Evolutionary conservation across 2,797 vertebrate genomes (phyloP).

Genomic region (Calcarius lapponicus): DNA sequence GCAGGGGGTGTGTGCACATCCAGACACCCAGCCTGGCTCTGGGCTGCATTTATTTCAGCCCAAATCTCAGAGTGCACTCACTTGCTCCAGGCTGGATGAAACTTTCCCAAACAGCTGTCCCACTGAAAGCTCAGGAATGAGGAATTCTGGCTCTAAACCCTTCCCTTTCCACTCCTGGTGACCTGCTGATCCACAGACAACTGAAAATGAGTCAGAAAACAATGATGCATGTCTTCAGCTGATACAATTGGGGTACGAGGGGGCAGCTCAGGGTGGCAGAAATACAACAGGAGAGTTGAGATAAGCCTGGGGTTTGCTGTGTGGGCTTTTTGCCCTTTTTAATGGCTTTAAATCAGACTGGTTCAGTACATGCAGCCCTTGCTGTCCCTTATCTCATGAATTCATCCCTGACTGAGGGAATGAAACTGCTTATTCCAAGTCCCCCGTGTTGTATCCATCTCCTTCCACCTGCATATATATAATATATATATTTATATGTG

Average conservation of each 20-base stretch:
- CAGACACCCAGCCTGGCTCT: background rate
- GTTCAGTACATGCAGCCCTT: background rate
- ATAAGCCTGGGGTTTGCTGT: background rate
- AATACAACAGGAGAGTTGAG: background rate
- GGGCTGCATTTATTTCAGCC: background rate
- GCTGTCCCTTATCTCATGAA: background rate
- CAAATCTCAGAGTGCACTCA: background rate
- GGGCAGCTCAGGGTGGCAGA: background rate
- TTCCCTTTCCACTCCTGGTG: background rate
- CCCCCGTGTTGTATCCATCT: background rate
- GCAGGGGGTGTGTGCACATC: background rate
- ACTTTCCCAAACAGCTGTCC: background rate
- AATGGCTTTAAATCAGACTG: background rate
- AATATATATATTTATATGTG: slow-evolving; percentile 23
- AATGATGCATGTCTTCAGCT: background rate
- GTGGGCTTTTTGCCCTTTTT: background rate
- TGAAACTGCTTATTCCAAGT: slow-evolving; percentile 24
- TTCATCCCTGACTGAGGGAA: background rate
- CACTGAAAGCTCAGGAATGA: background rate
- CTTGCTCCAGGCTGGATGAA: background rate
- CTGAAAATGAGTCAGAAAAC: background rate
- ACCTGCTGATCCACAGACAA: background rate
- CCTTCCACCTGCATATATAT: background rate
- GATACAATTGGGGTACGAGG: background rate
- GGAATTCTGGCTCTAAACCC: background rate